Conservation (phyloP, 1,140 invertebrate genomes). For the Lithobius niger region DNA sequence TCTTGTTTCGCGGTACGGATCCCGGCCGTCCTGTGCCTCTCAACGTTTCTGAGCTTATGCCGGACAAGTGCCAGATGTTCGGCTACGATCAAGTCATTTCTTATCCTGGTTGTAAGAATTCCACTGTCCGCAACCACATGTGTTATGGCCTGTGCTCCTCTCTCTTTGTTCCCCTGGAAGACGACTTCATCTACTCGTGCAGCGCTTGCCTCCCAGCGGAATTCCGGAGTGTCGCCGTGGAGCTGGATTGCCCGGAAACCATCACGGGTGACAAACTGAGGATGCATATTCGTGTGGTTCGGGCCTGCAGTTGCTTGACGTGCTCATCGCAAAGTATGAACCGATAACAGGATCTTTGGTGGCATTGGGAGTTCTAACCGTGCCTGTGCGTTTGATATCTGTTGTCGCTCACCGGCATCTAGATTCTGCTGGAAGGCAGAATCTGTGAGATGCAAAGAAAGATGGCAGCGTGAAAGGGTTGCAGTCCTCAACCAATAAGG, state of each 20-base stretch:
- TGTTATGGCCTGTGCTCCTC: conserved; percentile 6
- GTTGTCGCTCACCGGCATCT: too few species aligned
- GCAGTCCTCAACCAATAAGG: too few species aligned
- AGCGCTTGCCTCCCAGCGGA: not conserved
- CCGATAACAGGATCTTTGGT: too few species aligned
- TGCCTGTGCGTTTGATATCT: too few species aligned
- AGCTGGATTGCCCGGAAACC: not conserved
- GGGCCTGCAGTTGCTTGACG: not conserved
- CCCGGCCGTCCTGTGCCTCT: not conserved
- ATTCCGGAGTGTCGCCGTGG: not conserved
- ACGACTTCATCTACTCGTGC: not conserved
- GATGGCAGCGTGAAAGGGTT: too few species aligned
- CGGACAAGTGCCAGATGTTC: not conserved
- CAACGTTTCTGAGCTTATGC: not conserved
- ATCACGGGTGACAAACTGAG: not conserved
- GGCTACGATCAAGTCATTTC: not conserved
- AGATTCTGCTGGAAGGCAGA: too few species aligned
- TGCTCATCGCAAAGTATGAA: too few species aligned
- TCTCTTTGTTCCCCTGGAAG: not conserved
- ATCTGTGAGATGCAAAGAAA: too few species aligned
- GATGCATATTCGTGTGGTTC: not conserved
- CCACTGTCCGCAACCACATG: not conserved
- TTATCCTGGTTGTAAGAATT: not conserved
- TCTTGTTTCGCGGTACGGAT: not conserved
- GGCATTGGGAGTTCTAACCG: too few species aligned